These are phyloP conservation scores for Rhingia rostrata DNA, from an alignment of 2,888 invertebrate species.

Conservation along the genomic window DNA sequence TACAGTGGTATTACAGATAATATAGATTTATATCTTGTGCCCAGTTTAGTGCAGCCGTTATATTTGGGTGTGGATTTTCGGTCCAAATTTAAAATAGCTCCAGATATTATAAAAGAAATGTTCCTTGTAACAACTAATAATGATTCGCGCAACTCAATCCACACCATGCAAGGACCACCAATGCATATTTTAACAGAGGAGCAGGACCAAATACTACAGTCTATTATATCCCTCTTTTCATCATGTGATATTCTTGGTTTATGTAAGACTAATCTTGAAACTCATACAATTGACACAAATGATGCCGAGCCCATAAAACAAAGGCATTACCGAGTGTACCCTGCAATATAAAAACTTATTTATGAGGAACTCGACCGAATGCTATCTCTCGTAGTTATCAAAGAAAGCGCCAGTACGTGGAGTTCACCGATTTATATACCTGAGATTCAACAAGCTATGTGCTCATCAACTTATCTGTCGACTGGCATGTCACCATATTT, in stretches of 20 bases:
- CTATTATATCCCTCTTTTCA: neutral
- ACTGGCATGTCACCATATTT: no score
- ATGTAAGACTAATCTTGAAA: conserved; percentile 50
- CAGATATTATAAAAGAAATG: no score
- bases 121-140: no score
- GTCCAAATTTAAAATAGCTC: no score
- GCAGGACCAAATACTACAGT: neutral
- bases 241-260: neutral
- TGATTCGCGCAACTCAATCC: no score
- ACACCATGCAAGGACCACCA: no score
- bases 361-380: conserved; percentile 77
- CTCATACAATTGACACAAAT: conserved; percentile 62
- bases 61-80: no score
- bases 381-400: conserved; percentile 75
- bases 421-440: conserved; percentile 76
- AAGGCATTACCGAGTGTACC: conserved; percentile 66
- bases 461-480: no score
- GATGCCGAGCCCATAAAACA: conserved; percentile 58
- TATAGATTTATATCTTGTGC: neutral
- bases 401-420: conserved; percentile 77
- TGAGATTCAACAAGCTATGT: no score
- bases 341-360: conserved; percentile 56
- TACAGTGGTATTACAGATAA: neutral
- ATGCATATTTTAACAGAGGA: no score
- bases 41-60: no score